Evolutionary conservation across 2,113 vertebrate genomes (phyloP), one percentile per base, ranked within the genome.

Genomic region (Athene noctua): DNA sequence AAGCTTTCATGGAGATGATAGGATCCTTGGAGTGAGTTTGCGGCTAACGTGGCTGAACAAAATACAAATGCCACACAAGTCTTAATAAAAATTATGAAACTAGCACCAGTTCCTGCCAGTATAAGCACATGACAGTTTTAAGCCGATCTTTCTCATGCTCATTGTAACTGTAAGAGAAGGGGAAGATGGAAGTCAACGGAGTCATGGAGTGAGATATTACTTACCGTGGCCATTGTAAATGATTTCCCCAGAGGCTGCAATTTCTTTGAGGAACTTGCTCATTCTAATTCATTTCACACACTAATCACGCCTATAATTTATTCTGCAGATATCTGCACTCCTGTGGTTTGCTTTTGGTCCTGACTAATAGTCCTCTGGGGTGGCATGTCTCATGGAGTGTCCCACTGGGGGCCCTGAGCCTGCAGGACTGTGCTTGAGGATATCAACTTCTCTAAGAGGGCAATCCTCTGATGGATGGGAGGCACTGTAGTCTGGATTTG

Each of bases 171-270:
- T 2, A 63, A 42, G 62, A 71, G 47, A 91, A 70, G 27, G 40
- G 73, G 73, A 82, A 85, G 84, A 52, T 26, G 74, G 74, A 86
- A 91, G n/a, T 9, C 61, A 29, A 1, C 0, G 2, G 78, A 79
- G 57, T 46, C 84, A 15, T 3, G 14, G 42, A 58, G 42, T 44
- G 88, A 95, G 66, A 55, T 42, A 75, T 72, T 88, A 47, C 73
- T 92, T 74, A 57, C n/a, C 9, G 0, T 14, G 49, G 79, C 57
- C 36, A 11, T 80, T 61, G 61, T 22, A 66, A 90, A 94, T 93
- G 11, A 68, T 36, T 90, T 77, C 90, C 91, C 86, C 79, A 88
- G 90, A 46, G 88, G 88, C 90, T 61, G 67, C 13, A 88, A 94
- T 95, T 94, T 85, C 88, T 88, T 38, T 17, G 10, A 94, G 88